These are phyloP conservation scores for human (Homo sapiens) DNA, from an alignment of 2,113 vertebrate genomes.

Conservation along the genomic window GRCh38 chr1:165407501-165408000, in stretches of 20 bases:
- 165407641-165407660: neutral
- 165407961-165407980: neutral
- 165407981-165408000: neutral
- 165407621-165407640: fast-evolving
- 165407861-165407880: neutral
- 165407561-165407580: neutral
- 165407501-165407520: neutral
- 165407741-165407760: neutral
- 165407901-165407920: fast-evolving
- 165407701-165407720: neutral
- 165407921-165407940: neutral
- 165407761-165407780: neutral
- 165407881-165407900: neutral
- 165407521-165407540: fast-evolving
- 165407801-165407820: neutral
- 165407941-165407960: neutral
- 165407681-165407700: neutral
- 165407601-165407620: fast-evolving
- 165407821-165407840: neutral
- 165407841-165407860: neutral
- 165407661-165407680: neutral
- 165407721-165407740: neutral
- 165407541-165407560: neutral
- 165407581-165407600: fast-evolving
- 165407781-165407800: neutral